These are phyloP conservation scores for Athalia cordata DNA, from an alignment of 2,888 invertebrate species.

Conservation along the genomic window DNA sequence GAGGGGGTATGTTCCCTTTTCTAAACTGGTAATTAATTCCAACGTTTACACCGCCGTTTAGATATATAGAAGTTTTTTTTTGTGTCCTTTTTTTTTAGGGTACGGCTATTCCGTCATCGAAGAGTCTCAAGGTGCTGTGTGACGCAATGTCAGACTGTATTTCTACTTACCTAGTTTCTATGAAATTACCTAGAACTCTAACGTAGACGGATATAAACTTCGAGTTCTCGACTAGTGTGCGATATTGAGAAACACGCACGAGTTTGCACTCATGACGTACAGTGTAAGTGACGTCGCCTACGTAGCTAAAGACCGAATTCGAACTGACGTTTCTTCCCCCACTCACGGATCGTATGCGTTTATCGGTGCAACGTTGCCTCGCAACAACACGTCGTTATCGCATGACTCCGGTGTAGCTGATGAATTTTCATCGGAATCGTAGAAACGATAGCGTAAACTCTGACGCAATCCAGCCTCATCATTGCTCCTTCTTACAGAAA, in stretches of 20 bases:
- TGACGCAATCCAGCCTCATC: constrained; percentile 1
- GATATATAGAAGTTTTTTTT: neutral
- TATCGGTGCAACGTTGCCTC: neutral
- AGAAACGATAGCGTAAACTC: neutral
- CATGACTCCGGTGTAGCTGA: neutral
- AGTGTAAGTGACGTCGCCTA: neutral
- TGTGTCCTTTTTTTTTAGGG: too few species aligned
- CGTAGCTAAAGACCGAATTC: neutral
- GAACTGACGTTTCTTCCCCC: neutral
- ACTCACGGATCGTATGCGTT: neutral
- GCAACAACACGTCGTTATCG: neutral
- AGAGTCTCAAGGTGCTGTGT: too few species aligned
- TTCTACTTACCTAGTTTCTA: too few species aligned
- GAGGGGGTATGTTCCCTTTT: neutral
- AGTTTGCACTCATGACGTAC: neutral
- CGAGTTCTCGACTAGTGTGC: too few species aligned
- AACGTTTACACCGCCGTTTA: neutral
- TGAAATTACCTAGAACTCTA: too few species aligned
- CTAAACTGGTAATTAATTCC: constrained; percentile 24
- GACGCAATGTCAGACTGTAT: too few species aligned
- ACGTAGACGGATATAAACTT: too few species aligned
- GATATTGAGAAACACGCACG: neutral
- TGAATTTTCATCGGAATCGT: constrained; percentile 12
- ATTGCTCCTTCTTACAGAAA: neutral
- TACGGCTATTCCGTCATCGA: too few species aligned